Base-by-base conservation (phyloP, 2,113 vertebrate species). In the Reinhardtius hippoglossoides region DNA sequence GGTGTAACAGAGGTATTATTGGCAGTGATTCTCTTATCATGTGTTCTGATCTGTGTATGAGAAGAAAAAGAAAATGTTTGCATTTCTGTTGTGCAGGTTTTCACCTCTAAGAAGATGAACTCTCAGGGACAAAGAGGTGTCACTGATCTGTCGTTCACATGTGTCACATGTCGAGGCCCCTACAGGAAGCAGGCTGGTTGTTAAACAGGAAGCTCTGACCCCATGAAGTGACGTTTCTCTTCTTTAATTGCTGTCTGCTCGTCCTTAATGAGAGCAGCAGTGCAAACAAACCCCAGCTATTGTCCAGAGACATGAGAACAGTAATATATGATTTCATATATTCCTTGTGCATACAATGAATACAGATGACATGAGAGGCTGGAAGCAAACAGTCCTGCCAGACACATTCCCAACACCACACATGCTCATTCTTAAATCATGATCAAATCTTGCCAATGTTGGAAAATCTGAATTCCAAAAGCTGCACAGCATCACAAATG, bases 401-500 rank as follows among this genome's bases (percentile, higher is more conserved):
- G 59, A 84, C 63, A 68, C 78, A 35, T 82, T 83, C 81, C 77
- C 77, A 48, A 66, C 81, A 83, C 85, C 82, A 72, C 90, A 83
- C 78, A 89, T 78, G 81, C 76, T 91, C 87, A 84, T 89, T 92
- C 77, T 77, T 92, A 89, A 92, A 92, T 89, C 88, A 92, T 88
- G 84, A 92, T 85, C 73, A 58, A 63, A 40, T 71, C 67, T 66
- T 90, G 91, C 90, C 91, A 93, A 86, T 76, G 84, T 69, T 67
- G 55, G 73, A 54, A 73, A 77, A 86, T 84, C 78, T 74, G 73
- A 87, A 90, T 89, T 88, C 87, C 85, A 87, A 83, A 88, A 74
- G 54, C 79, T 71, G 67, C 57, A 65, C 21, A 2, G 81, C 74
- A 74, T 84, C 81, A 90, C 67, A 88, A 74, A 87, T 72, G 85